Evolutionary conservation across 1,140 invertebrate species (phyloP).

Genomic region (Sesamia nonagrioides): DNA sequence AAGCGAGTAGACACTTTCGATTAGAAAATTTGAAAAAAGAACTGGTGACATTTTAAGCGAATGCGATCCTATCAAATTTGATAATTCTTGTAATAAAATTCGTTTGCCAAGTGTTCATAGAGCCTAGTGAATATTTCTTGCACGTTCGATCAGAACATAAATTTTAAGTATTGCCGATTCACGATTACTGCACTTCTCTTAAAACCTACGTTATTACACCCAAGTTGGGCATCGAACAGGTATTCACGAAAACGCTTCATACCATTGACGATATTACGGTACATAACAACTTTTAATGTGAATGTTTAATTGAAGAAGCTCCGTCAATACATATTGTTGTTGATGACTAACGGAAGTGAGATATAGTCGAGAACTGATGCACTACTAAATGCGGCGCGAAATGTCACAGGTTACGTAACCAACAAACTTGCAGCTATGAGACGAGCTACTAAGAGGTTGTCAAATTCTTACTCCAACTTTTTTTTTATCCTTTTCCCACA

Average conservation of each 20-base stretch:
- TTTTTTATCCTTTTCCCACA: too few species aligned
- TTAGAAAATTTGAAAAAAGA: too few species aligned
- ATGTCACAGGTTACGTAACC: conserved; percentile 70
- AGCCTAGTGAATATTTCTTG: not conserved
- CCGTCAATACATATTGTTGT: conserved; percentile 13
- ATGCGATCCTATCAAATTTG: too few species aligned
- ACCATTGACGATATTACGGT: not conserved
- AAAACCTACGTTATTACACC: conserved; percentile 1
- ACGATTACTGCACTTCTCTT: not conserved
- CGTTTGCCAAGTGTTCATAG: too few species aligned
- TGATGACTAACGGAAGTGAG: conserved; percentile 1
- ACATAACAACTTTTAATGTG: conserved; percentile 4
- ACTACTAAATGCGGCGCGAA: conserved; percentile 53
- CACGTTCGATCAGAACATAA: not conserved
- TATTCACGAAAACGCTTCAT: not conserved
- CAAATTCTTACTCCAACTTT: not conserved
- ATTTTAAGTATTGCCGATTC: not conserved
- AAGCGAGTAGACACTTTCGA: too few species aligned
- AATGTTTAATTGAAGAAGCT: not conserved
- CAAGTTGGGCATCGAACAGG: conserved; percentile 8
- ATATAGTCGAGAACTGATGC: conserved; percentile 24
- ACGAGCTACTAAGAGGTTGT: not conserved
- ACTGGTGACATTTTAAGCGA: too few species aligned
- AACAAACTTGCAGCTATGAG: conserved; percentile 16
- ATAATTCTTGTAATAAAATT: too few species aligned